Evolutionary conservation across 2,797 vertebrate species (phyloP), one percentile per base, ranked within the genome.

Genomic region (Ataeniobius toweri): DNA sequence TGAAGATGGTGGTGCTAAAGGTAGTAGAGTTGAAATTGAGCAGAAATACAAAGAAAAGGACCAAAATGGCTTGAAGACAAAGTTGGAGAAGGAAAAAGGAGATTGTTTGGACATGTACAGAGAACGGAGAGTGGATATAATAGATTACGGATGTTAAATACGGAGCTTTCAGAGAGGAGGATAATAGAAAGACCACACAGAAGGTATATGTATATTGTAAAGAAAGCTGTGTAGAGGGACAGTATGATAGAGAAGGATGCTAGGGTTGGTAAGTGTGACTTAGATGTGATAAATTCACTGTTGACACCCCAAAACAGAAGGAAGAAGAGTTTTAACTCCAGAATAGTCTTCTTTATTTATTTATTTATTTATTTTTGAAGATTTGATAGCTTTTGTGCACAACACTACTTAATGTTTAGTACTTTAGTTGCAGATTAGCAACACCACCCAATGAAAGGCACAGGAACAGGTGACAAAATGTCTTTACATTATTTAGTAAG

Each of bases 401-500:
- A 26, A 69, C 58, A 59, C 24, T 69, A 2, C 44, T 46, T 48
- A 16, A 46, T 59, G 14, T 67, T 2, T 1, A 50, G 73, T 53
- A 72, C 67, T 77, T 81, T 51, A 71, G 71, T 39, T 28, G 82
- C 71, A 28, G 16, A 71, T 76, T 53, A 20, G 65, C 58, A 78
- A 78, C 80, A 83, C 74, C 79, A 84, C 65, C 39, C 51, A 71
- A 70, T 65, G 73, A 85, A 71, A 87, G 51, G 71, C 56, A 63
- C 75, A 79, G 73, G 75, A 75, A 48, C 58, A 71, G 59, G 75
- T 69, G 81, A 74, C 48, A 82, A 83, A 73, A 88, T 18, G 44
- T 80, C 58, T 78, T 26, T n/a, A 26, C 74, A 73, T 84, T 81
- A 74, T 74, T 85, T 85, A 81, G 75, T 28, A 6, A 69, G 81